These are phyloP conservation scores for Crocuta crocuta DNA, from an alignment of 2,113 vertebrate species.

Conservation along the genomic window DNA sequence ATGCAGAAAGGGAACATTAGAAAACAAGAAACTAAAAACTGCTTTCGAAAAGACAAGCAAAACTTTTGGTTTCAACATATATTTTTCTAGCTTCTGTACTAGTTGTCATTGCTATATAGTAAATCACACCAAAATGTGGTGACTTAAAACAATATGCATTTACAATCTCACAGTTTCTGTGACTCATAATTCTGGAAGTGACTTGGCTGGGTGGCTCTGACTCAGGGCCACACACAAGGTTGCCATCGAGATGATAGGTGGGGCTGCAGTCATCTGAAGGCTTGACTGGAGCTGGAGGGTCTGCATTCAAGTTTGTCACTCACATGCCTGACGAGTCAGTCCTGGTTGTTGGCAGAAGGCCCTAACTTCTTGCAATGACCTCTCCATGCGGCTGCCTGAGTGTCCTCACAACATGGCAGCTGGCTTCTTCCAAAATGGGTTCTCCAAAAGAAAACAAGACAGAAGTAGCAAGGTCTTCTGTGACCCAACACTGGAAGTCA, in stretches of 20 bases:
- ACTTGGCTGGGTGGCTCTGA: not conserved
- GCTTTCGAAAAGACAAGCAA: not conserved
- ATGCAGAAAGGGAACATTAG: not conserved
- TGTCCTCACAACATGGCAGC: not conserved
- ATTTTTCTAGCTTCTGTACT: not conserved
- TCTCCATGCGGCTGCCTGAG: not conserved
- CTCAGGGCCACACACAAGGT: not conserved
- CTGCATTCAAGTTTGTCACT: not conserved
- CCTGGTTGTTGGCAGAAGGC: not conserved
- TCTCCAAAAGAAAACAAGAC: not conserved
- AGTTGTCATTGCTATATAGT: not conserved
- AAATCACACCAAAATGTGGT: not conserved
- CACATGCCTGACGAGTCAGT: not conserved
- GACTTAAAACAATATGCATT: not conserved
- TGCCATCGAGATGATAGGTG: not conserved
- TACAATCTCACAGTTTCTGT: not conserved
- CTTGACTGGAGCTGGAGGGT: not conserved
- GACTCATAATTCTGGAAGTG: not conserved
- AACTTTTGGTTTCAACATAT: not conserved
- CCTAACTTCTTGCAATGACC: not conserved
- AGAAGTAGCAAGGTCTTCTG: not conserved
- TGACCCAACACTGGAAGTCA: not conserved
- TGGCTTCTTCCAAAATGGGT: not conserved
- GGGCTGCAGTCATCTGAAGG: not conserved
- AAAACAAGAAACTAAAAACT: not conserved